Conservation (phyloP, 2,888 invertebrate species). For the Ochropacha duplaris region DNA sequence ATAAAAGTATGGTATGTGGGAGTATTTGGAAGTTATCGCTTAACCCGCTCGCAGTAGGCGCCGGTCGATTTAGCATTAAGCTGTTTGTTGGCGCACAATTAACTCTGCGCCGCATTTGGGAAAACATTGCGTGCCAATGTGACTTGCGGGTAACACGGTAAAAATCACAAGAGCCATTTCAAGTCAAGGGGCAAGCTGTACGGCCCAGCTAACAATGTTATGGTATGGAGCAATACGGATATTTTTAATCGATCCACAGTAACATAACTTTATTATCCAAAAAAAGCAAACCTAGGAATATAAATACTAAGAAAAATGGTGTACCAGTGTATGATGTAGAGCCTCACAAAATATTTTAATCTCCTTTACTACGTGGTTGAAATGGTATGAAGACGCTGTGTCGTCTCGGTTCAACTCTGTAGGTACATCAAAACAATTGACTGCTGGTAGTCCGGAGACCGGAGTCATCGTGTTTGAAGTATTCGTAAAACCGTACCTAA, state of each 20-base stretch:
- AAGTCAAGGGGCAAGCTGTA: not conserved
- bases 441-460: not conserved
- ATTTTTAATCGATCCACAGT: not conserved
- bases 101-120: slow-evolving; percentile 32
- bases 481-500: not conserved
- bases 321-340: too few species aligned
- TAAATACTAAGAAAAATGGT: too few species aligned
- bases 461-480: not conserved
- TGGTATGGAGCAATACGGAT: not conserved
- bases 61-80: slow-evolving; percentile 45
- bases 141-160: slow-evolving; percentile 12
- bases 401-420: not conserved
- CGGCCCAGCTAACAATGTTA: not conserved
- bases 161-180: slow-evolving; percentile 26
- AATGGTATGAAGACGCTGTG: not conserved
- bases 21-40: slow-evolving; percentile 20
- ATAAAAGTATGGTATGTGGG: not conserved
- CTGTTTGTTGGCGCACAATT: slow-evolving; percentile 51
- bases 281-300: too few species aligned
- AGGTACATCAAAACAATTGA: slow-evolving; percentile 2
- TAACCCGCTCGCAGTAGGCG: slow-evolving; percentile 8
- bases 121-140: slow-evolving; percentile 35
- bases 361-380: not conserved
- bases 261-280: not conserved
- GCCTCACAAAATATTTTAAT: too few species aligned